Percentiles rank a stretch among this genome's conserved stretches.
These are phyloP conservation scores for Blennius ocellaris DNA, from an alignment of 2,113 vertebrate genomes.

Conservation along the genomic window DNA sequence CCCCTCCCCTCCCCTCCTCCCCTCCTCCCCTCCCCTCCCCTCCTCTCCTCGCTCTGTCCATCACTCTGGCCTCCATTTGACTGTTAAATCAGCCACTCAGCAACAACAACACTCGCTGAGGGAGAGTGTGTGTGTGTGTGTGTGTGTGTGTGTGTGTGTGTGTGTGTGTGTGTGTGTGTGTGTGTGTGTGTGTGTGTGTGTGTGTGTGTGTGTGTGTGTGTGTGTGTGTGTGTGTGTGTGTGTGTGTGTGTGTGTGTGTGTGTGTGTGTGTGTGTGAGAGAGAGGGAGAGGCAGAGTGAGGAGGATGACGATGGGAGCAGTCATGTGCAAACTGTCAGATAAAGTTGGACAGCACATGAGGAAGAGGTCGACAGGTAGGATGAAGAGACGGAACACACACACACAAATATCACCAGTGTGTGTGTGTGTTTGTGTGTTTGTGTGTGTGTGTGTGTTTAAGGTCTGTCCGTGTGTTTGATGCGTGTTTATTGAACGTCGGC, in stretches of 20 bases:
- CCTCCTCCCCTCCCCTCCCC: constrained; percentile 44
- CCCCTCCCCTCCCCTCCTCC: constrained; percentile 20
- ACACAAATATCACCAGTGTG: neutral
- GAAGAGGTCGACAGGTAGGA: constrained; percentile 78
- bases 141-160: neutral
- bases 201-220: no score
- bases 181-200: no score
- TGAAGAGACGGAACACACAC: neutral
- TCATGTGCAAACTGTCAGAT: constrained; percentile 83
- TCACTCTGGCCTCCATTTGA: constrained; percentile 80
- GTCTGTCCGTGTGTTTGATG: no score
- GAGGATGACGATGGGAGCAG: constrained; percentile 74
- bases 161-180: no score
- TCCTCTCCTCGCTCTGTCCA: constrained; percentile 43
- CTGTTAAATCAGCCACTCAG: constrained; percentile 83
- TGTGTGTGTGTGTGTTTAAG: no score
- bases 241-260: neutral
- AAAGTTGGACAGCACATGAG: constrained; percentile 80
- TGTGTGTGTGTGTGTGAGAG: neutral
- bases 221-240: no score
- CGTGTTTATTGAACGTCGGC: no score
- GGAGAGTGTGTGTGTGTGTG: constrained; percentile 7
- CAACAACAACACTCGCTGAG: constrained; percentile 53
- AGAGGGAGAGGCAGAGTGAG: constrained; percentile 4
- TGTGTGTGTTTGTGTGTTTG: neutral